Evolutionary conservation across 1,140 invertebrate species (phyloP), one percentile per base, ranked within the genome.

Genomic region (Drosophila oshimai): DNA sequence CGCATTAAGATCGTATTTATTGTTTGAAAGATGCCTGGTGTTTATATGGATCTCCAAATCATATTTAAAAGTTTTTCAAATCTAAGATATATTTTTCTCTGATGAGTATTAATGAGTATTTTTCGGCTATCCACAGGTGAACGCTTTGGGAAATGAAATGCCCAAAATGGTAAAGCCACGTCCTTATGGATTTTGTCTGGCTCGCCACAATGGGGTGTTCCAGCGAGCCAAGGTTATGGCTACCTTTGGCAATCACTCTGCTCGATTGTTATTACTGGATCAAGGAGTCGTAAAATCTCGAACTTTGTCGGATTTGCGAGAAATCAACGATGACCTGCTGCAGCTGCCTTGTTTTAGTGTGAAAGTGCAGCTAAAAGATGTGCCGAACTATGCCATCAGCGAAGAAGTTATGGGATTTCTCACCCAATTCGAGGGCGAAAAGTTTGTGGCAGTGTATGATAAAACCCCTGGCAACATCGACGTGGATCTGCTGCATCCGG

Each of bases 241-340:
- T 3, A 7, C 1, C 3, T 24, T 0, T 3, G 10, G 24, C 12
- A 10, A 55, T 20, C 1, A 46, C 6, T 20, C 13, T 10, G 31
- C 20, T 0, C 70, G 55, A 1, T n/a, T 89, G 1, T n/a, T 68
- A 0, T 69, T 83, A 9, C 1, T 86, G 0, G 89, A 90, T 42
- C 68, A 55, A 5, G 89, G 89, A 3, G 37, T 67, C 12, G 4
- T 6, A 7, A 44, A 18, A 5, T 51, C 6, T 10, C 18, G n/a
- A 3, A 28, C 6, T 1, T 2, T 18, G 34, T 7, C 44, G 46
- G 18, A 18, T 7, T 33, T 90, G 12, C 45, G 53, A 7, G 50
- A 64, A 37, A 83, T 90, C n/a, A 65, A 12, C n/a, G 15, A 28
- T 0, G 64, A 79, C 18, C 44, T 90, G 0, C 9, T 72, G n/a